These are phyloP conservation scores for Osmerus eperlanus DNA, from an alignment of 2,113 vertebrate genomes.

Conservation along the genomic window DNA sequence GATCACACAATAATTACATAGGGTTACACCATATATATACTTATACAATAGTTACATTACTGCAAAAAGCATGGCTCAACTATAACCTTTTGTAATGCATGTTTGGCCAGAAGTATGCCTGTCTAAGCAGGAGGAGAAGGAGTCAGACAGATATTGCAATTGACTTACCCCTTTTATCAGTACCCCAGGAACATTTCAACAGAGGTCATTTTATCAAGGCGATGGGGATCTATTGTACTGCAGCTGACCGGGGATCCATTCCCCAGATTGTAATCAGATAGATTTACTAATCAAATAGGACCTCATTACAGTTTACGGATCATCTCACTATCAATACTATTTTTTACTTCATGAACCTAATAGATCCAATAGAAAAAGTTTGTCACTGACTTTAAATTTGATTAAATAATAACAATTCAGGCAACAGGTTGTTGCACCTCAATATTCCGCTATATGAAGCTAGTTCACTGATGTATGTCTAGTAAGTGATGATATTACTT, in stretches of 20 bases:
- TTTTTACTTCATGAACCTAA: too few species aligned
- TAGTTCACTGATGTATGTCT: constrained; percentile 11
- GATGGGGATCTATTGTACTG: constrained; percentile 4
- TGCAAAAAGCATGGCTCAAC: neutral
- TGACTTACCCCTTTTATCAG: constrained; percentile 30
- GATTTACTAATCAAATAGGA: neutral
- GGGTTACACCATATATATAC: neutral
- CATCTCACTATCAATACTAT: too few species aligned
- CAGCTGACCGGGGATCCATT: neutral
- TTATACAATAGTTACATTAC: neutral
- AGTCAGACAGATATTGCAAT: constrained; percentile 12
- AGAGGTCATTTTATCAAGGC: constrained; percentile 19
- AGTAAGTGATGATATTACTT: constrained; percentile 4
- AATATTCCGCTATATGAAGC: neutral
- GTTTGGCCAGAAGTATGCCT: neutral
- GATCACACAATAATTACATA: too few species aligned
- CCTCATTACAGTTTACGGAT: too few species aligned
- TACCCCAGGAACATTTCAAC: constrained; percentile 26
- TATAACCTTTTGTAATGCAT: neutral
- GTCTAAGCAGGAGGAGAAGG: constrained; percentile 5
- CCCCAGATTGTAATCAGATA: neutral
- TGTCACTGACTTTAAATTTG: neutral
- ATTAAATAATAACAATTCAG: neutral
- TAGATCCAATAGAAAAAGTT: too few species aligned
- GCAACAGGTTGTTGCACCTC: neutral